Base-by-base conservation (phyloP, 2,888 invertebrate species). In the Cerceris ruficornis region DNA sequence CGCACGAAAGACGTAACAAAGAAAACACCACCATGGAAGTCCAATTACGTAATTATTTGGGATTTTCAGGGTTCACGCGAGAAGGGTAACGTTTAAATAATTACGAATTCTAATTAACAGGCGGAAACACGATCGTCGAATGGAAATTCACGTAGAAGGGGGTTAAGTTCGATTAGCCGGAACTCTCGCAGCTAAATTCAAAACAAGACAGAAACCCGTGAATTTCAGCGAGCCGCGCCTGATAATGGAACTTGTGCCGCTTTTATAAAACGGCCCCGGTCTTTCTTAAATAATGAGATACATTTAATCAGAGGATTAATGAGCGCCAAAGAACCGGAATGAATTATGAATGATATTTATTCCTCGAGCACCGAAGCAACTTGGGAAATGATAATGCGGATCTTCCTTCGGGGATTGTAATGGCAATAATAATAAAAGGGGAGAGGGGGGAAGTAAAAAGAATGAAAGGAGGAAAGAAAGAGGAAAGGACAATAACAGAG, bases 281-380 rank as follows among this genome's bases (percentile, higher is more conserved):
- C 76, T 81, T 83, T 78, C 81, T 83, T 81, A 78, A 83, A 89
- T 90, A 89, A 90, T 88, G 88, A 89, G 88, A 88, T 88, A 87
- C 89, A 87, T 87, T 87, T 88, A 88, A 88, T 90, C 89, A 88
- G 88, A 86, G 90, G 87, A 88, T 90, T 90, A 90, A 90, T 90
- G 88, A 88, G 87, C 85, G 86, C 81, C 84, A 83, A 88, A 88
- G 88, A 84, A 88, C 86, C 84, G 87, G 88, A 88, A 90, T 90
- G 88, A 90, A 90, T 89, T 89, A 90, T 90, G 90, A 89, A 89
- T 90, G 85, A 85, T 82, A 86, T 89, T 90, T 88, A 88, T 88
- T 87, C 88, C 86, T 86, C 83, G 85, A 77, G 86, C 81, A 66
- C 79, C 82, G 82, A 86, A 86, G 80, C 84, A 75, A 77, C 82